Evolutionary conservation across 2,113 vertebrate genomes (phyloP).

Genomic region (Piprites chloris): DNA sequence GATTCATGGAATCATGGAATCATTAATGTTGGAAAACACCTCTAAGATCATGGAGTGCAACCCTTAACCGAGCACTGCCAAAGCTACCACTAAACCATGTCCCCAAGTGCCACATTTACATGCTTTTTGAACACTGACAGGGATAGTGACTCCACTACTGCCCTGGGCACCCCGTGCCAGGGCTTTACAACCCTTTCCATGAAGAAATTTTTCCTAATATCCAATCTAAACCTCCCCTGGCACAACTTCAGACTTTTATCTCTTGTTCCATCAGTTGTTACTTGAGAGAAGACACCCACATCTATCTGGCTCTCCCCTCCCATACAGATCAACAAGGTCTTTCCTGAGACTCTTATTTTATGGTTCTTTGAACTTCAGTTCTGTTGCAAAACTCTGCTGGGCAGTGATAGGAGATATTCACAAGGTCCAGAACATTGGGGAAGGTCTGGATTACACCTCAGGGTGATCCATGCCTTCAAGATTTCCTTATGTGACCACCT

Average conservation of each 20-base stretch:
- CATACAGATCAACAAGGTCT: not conserved
- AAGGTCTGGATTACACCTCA: not conserved
- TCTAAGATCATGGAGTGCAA: not conserved
- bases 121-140: not conserved
- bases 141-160: not conserved
- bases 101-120: not conserved
- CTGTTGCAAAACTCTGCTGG: not conserved
- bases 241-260: not conserved
- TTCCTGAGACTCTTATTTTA: not conserved
- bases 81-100: not conserved
- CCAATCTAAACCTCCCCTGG: not conserved
- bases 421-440: not conserved
- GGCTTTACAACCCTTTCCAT: not conserved
- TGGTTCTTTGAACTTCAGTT: not conserved
- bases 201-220: not conserved
- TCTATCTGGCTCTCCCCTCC: not conserved
- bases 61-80: not conserved
- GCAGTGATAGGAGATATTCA: not conserved
- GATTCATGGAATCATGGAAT: not conserved
- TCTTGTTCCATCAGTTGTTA: not conserved
- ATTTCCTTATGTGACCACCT: not conserved
- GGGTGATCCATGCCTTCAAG: not conserved
- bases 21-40: not conserved
- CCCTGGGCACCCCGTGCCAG: not conserved
- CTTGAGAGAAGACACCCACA: not conserved